Evolutionary conservation across 2,888 invertebrate genomes (phyloP).

Genomic region (Mythimna pallens): DNA sequence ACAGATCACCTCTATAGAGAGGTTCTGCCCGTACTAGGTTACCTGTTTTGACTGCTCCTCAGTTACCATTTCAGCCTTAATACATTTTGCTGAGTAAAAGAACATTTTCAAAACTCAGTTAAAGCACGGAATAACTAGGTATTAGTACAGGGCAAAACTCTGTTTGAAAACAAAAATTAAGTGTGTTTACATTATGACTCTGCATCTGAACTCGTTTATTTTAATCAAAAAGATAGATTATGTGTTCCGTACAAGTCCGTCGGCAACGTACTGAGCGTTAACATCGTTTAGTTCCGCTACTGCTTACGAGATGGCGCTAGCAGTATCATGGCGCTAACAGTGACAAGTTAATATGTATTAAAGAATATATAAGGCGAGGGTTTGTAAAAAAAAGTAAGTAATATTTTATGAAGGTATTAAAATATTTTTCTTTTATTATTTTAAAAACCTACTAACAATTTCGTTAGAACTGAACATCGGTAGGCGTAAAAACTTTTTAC

Average conservation of each 20-base stretch:
- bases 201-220: not conserved
- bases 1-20: too few species aligned
- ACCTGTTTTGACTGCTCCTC: too few species aligned
- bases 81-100: too few species aligned
- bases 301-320: conserved; percentile 76
- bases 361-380: not conserved
- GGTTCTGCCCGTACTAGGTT: too few species aligned
- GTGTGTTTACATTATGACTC: too few species aligned
- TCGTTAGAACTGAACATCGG: not conserved
- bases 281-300: conserved; percentile 70
- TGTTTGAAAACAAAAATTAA: too few species aligned
- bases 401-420: not conserved
- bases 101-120: too few species aligned
- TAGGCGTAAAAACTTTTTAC: not conserved
- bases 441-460: not conserved
- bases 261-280: conserved; percentile 9
- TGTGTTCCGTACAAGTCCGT: not conserved
- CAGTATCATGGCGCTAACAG: conserved; percentile 9
- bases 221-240: not conserved
- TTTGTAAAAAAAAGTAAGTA: not conserved
- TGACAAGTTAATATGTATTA: not conserved
- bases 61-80: too few species aligned
- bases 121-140: too few species aligned
- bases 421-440: not conserved
- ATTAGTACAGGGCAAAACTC: too few species aligned